Percentiles rank a stretch among this genome's conserved stretches.
Evolutionary conservation across 2,797 vertebrate genomes (phyloP).

Genomic region (Miichthys miiuy): DNA sequence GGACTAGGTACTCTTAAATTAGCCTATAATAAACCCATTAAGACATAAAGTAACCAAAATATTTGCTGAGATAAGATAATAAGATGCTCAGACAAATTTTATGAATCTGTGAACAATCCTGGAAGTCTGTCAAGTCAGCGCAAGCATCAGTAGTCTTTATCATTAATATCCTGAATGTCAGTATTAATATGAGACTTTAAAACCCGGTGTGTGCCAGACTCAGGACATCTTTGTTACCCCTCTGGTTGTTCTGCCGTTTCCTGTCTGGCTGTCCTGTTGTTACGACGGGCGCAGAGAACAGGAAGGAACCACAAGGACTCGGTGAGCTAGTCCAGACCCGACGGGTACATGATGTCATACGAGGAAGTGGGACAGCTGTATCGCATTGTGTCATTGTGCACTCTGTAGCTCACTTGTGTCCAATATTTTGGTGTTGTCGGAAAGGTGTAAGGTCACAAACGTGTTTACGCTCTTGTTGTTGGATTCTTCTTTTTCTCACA

Average conservation of each 20-base stretch:
- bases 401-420: constrained; percentile 45
- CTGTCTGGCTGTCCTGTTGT: constrained; percentile 68
- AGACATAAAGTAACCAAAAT: not conserved
- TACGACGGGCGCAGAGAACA: constrained; percentile 64
- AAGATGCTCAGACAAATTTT: not conserved
- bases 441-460: constrained; percentile 53
- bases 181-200: not conserved
- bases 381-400: constrained; percentile 78
- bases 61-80: not conserved
- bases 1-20: not conserved
- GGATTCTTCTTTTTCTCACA: constrained; percentile 32
- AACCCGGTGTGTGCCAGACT: constrained; percentile 16
- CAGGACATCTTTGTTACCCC: constrained; percentile 69
- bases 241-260: constrained; percentile 68
- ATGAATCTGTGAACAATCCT: not conserved
- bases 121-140: not conserved
- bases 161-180: not conserved
- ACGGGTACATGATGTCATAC: constrained; percentile 84
- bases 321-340: constrained; percentile 53
- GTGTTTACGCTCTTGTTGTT: constrained; percentile 55
- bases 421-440: constrained; percentile 45
- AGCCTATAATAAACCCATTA: not conserved
- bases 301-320: constrained; percentile 76
- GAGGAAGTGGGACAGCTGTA: constrained; percentile 78
- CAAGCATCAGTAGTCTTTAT: not conserved